Conservation (phyloP, 2,888 invertebrate genomes). For the Drosophila parthenogenetica region DNA sequence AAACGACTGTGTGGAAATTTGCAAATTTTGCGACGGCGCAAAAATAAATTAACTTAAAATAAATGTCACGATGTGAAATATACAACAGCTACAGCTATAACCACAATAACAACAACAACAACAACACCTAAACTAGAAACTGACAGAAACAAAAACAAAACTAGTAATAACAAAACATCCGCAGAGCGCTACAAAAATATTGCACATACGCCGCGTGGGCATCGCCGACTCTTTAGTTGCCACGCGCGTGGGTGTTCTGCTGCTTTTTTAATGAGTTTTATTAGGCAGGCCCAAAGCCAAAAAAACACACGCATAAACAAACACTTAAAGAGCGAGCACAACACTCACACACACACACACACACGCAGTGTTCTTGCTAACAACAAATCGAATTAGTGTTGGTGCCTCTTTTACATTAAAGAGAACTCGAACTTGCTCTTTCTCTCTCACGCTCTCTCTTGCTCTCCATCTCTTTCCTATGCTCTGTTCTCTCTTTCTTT, state of each 20-base stretch:
- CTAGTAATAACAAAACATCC: conserved; percentile 11
- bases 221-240: conserved; percentile 13
- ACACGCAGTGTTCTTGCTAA: conserved; percentile 16
- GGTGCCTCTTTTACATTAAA: conserved; percentile 41
- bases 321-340: conserved; percentile 72
- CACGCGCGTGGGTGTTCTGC: conserved; percentile 43
- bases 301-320: conserved; percentile 72
- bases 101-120: conserved; percentile 7
- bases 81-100: conserved; percentile 35
- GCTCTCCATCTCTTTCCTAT: conserved; percentile 10
- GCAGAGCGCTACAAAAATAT: conserved; percentile 43
- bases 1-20: conserved; percentile 63
- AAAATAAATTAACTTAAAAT: conserved; percentile 83
- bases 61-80: conserved; percentile 70
- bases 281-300: conserved; percentile 58
- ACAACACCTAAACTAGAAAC: background rate
- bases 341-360: conserved; percentile 15
- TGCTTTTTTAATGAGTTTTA: conserved; percentile 79
- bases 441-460: background rate
- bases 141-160: conserved; percentile 1
- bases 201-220: conserved; percentile 68
- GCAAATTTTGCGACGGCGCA: conserved; percentile 68
- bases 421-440: conserved; percentile 31
- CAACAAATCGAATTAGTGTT: conserved; percentile 72
- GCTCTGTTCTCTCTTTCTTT: conserved; percentile 1